Conservation (phyloP, 1,140 invertebrate species). For the Polyergus mexicanus region DNA sequence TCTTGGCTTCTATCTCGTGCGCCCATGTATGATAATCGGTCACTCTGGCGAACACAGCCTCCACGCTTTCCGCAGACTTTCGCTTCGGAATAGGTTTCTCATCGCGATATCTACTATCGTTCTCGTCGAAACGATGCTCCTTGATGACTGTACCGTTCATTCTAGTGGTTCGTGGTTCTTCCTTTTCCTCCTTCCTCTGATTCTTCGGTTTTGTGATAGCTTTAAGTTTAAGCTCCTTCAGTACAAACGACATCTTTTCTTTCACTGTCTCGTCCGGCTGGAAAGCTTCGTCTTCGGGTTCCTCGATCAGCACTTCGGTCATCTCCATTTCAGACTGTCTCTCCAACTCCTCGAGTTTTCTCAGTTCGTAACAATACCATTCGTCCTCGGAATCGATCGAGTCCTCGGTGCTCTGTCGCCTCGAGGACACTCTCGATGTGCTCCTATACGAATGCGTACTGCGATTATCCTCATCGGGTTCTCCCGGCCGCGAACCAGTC, state of each 20-base stretch:
- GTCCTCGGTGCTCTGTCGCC: slow-evolving; percentile 96
- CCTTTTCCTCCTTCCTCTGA: slow-evolving; percentile 74
- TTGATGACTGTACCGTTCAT: slow-evolving; percentile 80
- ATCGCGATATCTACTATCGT: slow-evolving; percentile 76
- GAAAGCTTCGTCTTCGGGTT: slow-evolving; percentile 87
- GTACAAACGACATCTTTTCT: slow-evolving; percentile 92
- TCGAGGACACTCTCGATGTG: slow-evolving; percentile 94
- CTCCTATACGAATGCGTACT: slow-evolving; percentile 95
- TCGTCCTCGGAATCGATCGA: slow-evolving; percentile 97
- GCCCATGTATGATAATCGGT: slow-evolving; percentile 86
- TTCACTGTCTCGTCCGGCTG: slow-evolving; percentile 91
- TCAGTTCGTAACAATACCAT: slow-evolving; percentile 96
- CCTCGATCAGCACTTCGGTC: slow-evolving; percentile 88
- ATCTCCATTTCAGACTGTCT: slow-evolving; percentile 90
- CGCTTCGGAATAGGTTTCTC: slow-evolving; percentile 83
- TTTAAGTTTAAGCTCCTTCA: slow-evolving; percentile 91
- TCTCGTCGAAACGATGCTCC: slow-evolving; percentile 75
- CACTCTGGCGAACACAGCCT: slow-evolving; percentile 85
- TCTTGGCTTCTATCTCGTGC: slow-evolving; percentile 83
- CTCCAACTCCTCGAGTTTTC: slow-evolving; percentile 95
- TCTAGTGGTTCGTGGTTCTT: slow-evolving; percentile 66
- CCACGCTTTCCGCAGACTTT: slow-evolving; percentile 83
- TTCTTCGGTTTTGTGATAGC: slow-evolving; percentile 84
- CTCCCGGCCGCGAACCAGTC: slow-evolving; percentile 87
- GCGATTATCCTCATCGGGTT: slow-evolving; percentile 93